These are phyloP conservation scores for Drosophila macrospina DNA, from an alignment of 2,888 invertebrate genomes.

Conservation along the genomic window DNA sequence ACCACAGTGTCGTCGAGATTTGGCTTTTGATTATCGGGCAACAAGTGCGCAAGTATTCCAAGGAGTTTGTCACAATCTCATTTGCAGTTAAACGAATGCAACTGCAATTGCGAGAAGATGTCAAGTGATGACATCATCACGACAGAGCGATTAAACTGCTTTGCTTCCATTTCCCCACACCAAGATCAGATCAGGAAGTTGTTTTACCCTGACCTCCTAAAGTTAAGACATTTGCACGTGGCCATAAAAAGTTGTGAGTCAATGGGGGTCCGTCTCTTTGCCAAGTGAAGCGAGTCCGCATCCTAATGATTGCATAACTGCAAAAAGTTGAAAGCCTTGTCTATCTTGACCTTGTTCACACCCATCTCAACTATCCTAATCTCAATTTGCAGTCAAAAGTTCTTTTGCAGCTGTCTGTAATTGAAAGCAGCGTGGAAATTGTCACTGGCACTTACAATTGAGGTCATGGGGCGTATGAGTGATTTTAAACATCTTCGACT, in stretches of 20 bases:
- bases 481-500: conserved; percentile 27
- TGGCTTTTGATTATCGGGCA: conserved; percentile 42
- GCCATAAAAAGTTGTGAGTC: conserved; percentile 55
- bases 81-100: conserved; percentile 43
- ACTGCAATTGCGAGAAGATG: conserved; percentile 32
- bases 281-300: conserved; percentile 41
- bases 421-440: conserved; percentile 53
- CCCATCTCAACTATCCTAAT: conserved; percentile 8
- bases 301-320: conserved; percentile 66
- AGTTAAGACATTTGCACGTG: conserved; percentile 71
- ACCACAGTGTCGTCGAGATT: conserved; percentile 33
- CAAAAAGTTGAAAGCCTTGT: conserved; percentile 38
- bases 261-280: conserved; percentile 28
- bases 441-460: conserved; percentile 63
- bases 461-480: conserved; percentile 2
- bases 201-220: conserved; percentile 72
- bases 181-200: conserved; percentile 54
- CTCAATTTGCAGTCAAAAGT: conserved; percentile 32
- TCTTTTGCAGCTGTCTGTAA: conserved; percentile 46
- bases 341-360: conserved; percentile 68
- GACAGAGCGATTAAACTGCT: conserved; percentile 3
- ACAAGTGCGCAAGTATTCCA: conserved; percentile 64
- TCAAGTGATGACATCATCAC: conserved; percentile 32
- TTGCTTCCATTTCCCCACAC: background rate
- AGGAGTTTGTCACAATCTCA: conserved; percentile 37